Conservation (phyloP, 2,797 vertebrate species). For the Anisognathus igniventris region DNA sequence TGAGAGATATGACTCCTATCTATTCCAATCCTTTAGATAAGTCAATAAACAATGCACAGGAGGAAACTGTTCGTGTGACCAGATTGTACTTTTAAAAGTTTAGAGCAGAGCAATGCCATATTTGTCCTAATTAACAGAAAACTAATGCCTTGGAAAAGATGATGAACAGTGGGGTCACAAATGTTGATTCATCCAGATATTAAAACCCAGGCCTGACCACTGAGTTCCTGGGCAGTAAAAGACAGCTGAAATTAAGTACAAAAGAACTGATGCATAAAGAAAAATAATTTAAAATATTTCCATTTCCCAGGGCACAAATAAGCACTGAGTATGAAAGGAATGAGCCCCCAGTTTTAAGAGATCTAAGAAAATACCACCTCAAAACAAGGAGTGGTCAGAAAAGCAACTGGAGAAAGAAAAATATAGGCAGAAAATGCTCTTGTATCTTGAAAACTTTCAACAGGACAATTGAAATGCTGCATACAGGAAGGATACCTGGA, state of each 20-base stretch:
- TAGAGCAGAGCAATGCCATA: neutral
- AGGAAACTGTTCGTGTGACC: neutral
- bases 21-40: neutral
- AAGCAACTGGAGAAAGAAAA: neutral
- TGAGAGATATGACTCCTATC: neutral
- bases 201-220: neutral
- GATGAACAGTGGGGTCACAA: neutral
- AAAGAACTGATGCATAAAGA: neutral
- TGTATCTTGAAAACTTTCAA: neutral
- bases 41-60: neutral
- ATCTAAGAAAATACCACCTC: neutral
- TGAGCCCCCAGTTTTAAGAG: neutral
- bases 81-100: neutral
- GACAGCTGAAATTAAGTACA: neutral
- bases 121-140: neutral
- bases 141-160: neutral
- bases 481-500: neutral
- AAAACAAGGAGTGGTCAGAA: neutral
- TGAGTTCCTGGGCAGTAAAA: neutral
- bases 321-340: neutral
- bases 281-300: neutral
- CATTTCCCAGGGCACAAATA: neutral
- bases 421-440: neutral
- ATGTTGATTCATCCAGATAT: neutral
- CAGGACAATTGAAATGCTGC: neutral